Percentiles rank a stretch among this genome's conserved stretches.
Evolutionary conservation across 2,113 vertebrate genomes (phyloP).

Genomic region (Dipodomys merriami): DNA sequence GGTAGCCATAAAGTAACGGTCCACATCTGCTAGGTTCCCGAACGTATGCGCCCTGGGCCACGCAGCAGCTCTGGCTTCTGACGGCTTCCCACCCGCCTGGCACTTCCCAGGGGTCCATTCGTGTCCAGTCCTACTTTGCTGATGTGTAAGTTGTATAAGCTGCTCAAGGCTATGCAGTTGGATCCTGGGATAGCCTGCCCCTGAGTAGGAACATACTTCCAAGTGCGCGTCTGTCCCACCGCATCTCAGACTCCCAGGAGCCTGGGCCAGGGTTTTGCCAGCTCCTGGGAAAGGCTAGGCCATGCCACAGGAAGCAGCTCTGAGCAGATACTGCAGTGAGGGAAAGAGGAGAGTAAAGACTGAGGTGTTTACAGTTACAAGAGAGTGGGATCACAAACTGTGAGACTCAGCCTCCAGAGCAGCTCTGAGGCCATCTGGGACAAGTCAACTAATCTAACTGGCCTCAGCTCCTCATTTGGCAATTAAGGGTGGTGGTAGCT

Average conservation of each 20-base stretch:
- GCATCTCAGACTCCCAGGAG: background rate
- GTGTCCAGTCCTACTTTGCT: background rate
- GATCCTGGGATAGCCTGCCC: background rate
- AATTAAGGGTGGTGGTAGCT: background rate
- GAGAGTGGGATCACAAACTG: background rate
- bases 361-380: background rate
- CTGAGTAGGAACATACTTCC: background rate
- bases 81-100: background rate
- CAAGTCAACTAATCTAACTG: rapidly evolving
- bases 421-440: constrained; percentile 54
- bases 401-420: background rate
- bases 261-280: background rate
- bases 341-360: background rate
- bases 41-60: too few species aligned
- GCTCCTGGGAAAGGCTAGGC: background rate
- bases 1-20: rapidly evolving
- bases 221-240: background rate
- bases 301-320: background rate
- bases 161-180: background rate
- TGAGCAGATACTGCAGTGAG: background rate
- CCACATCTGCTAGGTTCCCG: too few species aligned
- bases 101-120: background rate
- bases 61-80: background rate
- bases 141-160: background rate
- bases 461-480: background rate